Evolutionary conservation across 2,888 invertebrate species (phyloP).

Genomic region (Cantharis rufa): DNA sequence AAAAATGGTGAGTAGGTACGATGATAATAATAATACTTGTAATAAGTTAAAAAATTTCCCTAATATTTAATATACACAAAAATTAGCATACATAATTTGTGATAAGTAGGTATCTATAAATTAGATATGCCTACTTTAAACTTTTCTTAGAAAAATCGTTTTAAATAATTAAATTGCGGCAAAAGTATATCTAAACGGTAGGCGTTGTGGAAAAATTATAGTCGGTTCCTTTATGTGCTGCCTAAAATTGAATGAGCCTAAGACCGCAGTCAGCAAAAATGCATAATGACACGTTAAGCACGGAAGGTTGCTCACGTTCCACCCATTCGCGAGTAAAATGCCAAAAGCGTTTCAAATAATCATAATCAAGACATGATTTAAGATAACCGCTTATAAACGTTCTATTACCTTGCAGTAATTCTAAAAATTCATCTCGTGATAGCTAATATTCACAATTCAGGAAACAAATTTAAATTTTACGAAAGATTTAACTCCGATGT

Average conservation of each 20-base stretch:
- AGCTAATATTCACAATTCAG: slow-evolving; percentile 7
- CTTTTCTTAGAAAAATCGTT: slow-evolving; percentile 8
- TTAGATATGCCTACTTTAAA: neutral
- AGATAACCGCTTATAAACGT: slow-evolving; percentile 21
- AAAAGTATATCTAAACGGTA: slow-evolving; percentile 28
- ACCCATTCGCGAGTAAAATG: slow-evolving; percentile 34
- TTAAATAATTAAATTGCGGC: slow-evolving; percentile 26
- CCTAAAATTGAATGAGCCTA: slow-evolving; percentile 24
- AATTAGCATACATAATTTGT: neutral
- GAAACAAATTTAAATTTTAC: neutral
- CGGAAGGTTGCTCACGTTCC: slow-evolving; percentile 34
- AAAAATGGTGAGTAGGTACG: neutral
- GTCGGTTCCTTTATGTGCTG: slow-evolving; percentile 14
- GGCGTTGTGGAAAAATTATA: slow-evolving; percentile 24
- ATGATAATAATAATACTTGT: neutral
- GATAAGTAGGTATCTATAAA: neutral
- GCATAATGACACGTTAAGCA: slow-evolving; percentile 35
- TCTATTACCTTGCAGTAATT: slow-evolving; percentile 14
- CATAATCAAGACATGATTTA: slow-evolving; percentile 28
- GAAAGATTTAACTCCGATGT: neutral
- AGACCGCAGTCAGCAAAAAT: slow-evolving; percentile 25
- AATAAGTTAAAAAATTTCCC: neutral
- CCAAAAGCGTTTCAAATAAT: slow-evolving; percentile 29
- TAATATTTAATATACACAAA: slow-evolving; percentile 4
- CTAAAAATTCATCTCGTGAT: slow-evolving; percentile 5